Percentiles rank a stretch among this genome's conserved stretches.
Evolutionary conservation across 1,140 invertebrate genomes (phyloP).

Genomic region (Harlomillsia oculata): DNA sequence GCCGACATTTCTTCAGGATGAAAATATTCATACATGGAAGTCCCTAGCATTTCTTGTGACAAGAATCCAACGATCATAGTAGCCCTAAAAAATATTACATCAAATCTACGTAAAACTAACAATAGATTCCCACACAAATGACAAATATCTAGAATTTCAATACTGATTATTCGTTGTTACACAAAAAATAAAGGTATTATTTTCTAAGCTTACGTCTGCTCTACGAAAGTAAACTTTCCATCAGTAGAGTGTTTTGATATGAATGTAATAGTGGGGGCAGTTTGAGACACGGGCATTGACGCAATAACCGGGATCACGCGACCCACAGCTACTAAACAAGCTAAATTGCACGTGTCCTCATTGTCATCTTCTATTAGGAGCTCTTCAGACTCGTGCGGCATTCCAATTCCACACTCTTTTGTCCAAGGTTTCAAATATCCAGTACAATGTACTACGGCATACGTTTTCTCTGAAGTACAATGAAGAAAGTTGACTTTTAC

Average conservation of each 20-base stretch:
- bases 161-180: neutral
- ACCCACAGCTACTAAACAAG: slow-evolving; percentile 75
- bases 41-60: slow-evolving; percentile 83
- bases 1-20: slow-evolving; percentile 70
- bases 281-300: slow-evolving; percentile 39
- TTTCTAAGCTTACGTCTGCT: slow-evolving; percentile 52
- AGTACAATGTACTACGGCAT: slow-evolving; percentile 72
- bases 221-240: slow-evolving; percentile 54
- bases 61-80: slow-evolving; percentile 80
- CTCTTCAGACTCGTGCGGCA: slow-evolving; percentile 55
- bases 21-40: slow-evolving; percentile 88
- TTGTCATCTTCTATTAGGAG: slow-evolving; percentile 44
- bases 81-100: slow-evolving; percentile 49
- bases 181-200: neutral
- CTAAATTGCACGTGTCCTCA: slow-evolving; percentile 61
- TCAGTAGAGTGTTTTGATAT: slow-evolving; percentile 51
- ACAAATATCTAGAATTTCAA: neutral
- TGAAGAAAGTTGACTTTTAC: neutral
- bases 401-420: slow-evolving; percentile 59
- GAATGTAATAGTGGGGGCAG: slow-evolving; percentile 54
- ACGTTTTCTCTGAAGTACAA: slow-evolving; percentile 54
- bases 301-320: slow-evolving; percentile 51
- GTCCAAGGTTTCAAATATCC: slow-evolving; percentile 89
- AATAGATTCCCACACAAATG: slow-evolving; percentile 17
- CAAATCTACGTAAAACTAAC: slow-evolving; percentile 2